Evolutionary conservation across 2,888 invertebrate species (phyloP).

Genomic region (Julus scandinavius): DNA sequence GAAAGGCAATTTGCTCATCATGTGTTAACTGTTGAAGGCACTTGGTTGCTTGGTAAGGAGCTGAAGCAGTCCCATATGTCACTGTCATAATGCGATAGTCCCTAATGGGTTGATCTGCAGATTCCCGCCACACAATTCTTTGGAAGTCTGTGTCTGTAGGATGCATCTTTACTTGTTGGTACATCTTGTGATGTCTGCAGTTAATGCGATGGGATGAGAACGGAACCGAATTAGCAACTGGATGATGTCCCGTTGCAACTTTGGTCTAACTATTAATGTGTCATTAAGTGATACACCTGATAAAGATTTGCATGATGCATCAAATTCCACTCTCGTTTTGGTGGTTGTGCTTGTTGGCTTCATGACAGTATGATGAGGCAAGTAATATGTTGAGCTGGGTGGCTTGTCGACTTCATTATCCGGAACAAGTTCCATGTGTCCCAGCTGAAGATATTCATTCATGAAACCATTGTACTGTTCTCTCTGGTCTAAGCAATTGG

Average conservation of each 20-base stretch:
- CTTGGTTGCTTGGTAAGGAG: neutral
- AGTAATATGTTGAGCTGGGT: neutral
- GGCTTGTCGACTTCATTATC: neutral
- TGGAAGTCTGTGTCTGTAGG: neutral
- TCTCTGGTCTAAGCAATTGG: neutral
- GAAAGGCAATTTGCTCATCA: neutral
- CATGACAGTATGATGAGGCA: neutral
- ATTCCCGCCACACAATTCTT: neutral
- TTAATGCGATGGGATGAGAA: neutral
- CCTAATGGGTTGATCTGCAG: neutral
- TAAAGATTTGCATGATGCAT: neutral
- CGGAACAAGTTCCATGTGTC: neutral
- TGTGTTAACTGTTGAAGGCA: neutral
- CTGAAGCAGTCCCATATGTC: neutral
- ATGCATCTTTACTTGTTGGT: neutral
- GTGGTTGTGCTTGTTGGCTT: neutral
- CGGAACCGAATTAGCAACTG: neutral
- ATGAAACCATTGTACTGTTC: neutral
- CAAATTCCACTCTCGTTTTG: neutral
- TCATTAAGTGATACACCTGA: too few relatives aligned
- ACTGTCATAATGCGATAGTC: neutral
- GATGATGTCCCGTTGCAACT: neutral
- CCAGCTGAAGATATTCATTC: neutral
- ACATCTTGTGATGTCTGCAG: neutral
- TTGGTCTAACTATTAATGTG: too few relatives aligned